phyloP scores from a whole-genome alignment of 2,888 invertebrate genomes.

The Eucera pruinosa region DNA sequence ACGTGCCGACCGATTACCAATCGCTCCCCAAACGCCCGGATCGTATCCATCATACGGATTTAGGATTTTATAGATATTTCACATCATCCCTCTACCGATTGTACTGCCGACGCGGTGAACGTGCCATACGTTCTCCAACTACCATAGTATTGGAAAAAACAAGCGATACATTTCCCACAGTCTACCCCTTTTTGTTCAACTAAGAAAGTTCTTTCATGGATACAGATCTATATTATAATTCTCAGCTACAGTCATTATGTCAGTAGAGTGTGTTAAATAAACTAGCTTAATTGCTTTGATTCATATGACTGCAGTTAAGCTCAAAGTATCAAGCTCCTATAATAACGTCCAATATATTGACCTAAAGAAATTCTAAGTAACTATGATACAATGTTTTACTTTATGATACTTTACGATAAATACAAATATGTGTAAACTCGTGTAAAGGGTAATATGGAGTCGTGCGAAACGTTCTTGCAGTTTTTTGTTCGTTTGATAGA shows the following conservation, averaged over 20 bases:
- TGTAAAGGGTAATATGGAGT: no score
- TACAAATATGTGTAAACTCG: no score
- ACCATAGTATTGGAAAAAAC: background rate
- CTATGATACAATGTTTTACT: no score
- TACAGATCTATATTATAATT: background rate
- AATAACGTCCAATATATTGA: background rate
- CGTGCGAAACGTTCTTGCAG: no score
- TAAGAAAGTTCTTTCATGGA: background rate
- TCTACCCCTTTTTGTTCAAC: background rate
- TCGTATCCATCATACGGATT: constrained; percentile 55
- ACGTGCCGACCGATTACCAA: constrained; percentile 65
- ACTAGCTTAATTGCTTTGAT: constrained; percentile 9
- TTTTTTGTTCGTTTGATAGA: no score
- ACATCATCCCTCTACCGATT: constrained; percentile 13
- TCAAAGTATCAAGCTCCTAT: constrained; percentile 5
- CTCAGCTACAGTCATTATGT: background rate
- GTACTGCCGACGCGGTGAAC: constrained; percentile 6
- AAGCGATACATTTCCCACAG: background rate
- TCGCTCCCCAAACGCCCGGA: constrained; percentile 39
- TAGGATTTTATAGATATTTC: constrained; percentile 56
- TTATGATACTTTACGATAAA: no score
- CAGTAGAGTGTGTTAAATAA: constrained; percentile 3
- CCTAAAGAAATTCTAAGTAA: no score
- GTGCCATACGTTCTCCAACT: constrained; percentile 5
- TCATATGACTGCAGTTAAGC: background rate